Percentiles rank a stretch among this genome's conserved stretches.
Conservation (phyloP, 2,113 vertebrate genomes). For the Shinisaurus crocodilurus region DNA sequence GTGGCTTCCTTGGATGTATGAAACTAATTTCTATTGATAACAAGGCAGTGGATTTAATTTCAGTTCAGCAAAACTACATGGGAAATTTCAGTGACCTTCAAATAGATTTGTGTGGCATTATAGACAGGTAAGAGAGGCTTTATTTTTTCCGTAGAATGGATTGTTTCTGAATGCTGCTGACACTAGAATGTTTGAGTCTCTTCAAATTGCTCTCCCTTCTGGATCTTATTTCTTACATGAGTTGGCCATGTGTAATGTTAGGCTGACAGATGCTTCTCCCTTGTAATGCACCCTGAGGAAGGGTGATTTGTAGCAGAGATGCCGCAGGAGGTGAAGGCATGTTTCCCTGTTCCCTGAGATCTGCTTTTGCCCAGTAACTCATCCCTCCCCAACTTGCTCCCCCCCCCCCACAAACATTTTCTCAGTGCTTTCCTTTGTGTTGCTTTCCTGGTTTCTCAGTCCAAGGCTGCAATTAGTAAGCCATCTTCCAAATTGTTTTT, state of each 20-base stretch:
- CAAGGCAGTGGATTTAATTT: conserved; percentile 85
- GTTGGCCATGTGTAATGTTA: background rate
- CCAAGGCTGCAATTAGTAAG: conserved; percentile 21
- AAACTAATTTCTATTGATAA: conserved; percentile 80
- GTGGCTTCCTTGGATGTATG: conserved; percentile 93
- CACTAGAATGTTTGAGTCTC: background rate
- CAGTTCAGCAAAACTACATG: conserved; percentile 85
- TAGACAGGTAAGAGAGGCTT: conserved; percentile 84
- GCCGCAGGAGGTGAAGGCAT: background rate
- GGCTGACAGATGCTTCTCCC: background rate
- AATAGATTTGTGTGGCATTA: conserved; percentile 94
- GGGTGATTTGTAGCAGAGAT: background rate
- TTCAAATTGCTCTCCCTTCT: conserved; percentile 9
- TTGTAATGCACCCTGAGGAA: background rate
- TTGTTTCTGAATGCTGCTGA: background rate
- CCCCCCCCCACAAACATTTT: background rate
- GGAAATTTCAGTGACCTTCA: conserved; percentile 93
- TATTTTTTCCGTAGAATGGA: background rate
- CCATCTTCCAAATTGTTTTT: conserved; percentile 21
- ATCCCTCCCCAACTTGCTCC: background rate
- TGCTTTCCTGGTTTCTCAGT: background rate
- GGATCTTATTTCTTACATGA: background rate
- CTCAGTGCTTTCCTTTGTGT: background rate
- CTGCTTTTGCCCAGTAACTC: background rate
- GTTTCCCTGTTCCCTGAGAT: background rate